These are phyloP conservation scores for Ladona fulva DNA, from an alignment of 1,140 invertebrate genomes.

Conservation along the genomic window DNA sequence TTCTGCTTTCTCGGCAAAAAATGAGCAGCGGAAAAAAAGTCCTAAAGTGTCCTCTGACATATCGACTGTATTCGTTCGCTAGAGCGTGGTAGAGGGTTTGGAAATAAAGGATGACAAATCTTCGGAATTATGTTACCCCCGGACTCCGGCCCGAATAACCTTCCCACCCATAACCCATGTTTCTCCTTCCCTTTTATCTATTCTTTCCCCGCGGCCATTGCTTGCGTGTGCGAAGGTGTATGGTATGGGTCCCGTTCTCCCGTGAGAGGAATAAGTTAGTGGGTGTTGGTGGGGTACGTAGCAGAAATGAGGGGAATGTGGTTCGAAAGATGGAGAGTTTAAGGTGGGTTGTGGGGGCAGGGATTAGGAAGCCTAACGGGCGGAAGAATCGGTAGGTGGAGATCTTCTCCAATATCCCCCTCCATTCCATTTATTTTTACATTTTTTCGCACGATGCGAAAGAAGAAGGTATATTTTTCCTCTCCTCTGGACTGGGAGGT, in stretches of 20 bases:
- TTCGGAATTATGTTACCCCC: neutral
- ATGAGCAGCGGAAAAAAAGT: neutral
- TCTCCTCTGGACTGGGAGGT: neutral
- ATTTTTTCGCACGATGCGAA: neutral
- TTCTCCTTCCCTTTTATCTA: neutral
- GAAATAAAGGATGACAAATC: neutral
- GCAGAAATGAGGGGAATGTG: neutral
- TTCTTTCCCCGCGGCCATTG: neutral
- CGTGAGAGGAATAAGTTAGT: neutral
- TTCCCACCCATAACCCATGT: neutral
- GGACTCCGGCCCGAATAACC: neutral
- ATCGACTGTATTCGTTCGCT: neutral
- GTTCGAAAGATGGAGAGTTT: neutral
- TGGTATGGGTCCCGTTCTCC: neutral
- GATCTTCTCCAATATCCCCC: neutral
- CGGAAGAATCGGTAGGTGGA: neutral
- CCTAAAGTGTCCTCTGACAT: neutral
- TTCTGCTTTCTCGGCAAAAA: too few relatives aligned
- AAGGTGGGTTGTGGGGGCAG: neutral
- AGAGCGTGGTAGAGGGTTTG: neutral
- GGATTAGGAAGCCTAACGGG: neutral
- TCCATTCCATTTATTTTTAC: neutral
- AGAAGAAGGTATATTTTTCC: neutral
- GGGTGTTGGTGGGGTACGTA: neutral
- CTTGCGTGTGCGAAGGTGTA: neutral